Base-by-base conservation (phyloP, 2,113 vertebrate species). In the Meriones unguiculatus region DNA sequence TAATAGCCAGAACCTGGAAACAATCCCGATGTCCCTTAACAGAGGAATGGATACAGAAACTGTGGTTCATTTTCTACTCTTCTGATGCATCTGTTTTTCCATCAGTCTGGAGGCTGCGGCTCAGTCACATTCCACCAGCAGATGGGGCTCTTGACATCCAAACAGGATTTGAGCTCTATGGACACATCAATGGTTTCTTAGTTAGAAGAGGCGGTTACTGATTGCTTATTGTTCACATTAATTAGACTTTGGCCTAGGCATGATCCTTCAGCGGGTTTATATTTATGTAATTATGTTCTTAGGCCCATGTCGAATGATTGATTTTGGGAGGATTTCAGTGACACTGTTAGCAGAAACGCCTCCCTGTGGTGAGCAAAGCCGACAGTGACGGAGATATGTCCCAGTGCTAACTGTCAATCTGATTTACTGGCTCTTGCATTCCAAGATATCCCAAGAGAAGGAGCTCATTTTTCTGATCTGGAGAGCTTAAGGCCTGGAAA, bases 61-160 rank as follows among this genome's bases (percentile, higher is more conserved):
- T 46, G 41, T 46, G 41, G 41, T 46, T 3, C 41, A 46, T 92
- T 92, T 81, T 20, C 35, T 76, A 7, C 38, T 87, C 82, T 96
- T 88, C 18, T 14, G 38, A 30, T 14, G 7, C n/a, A 0, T 4
- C 8, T 15, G 57, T 93, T 69, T 95, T 93, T 32, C 30, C 1
- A 41, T 20, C 50, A 64, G 7, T 85, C 54, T 92, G 7, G 5
- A 67, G 87, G 28, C 69, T 78, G 30, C 12, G 7, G 12, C 38
- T n/a, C 50, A 54, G 32, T 76, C 57, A 35, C 52, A 2, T 62
- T 17, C 70, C 69, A 46, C 94, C 96, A 96, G 97, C 95, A 97
- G 97, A 86, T 84, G 95, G 96, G 0, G 93, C 89, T 50, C 59
- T 95, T 92, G 95, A 24, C 46, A 91, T 70, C 8, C 1, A 28